A percentile compares a stretch with the other conserved stretches of the same genome.
Evolutionary conservation across 2,113 vertebrate genomes (phyloP).

Genomic region (Colius striatus): DNA sequence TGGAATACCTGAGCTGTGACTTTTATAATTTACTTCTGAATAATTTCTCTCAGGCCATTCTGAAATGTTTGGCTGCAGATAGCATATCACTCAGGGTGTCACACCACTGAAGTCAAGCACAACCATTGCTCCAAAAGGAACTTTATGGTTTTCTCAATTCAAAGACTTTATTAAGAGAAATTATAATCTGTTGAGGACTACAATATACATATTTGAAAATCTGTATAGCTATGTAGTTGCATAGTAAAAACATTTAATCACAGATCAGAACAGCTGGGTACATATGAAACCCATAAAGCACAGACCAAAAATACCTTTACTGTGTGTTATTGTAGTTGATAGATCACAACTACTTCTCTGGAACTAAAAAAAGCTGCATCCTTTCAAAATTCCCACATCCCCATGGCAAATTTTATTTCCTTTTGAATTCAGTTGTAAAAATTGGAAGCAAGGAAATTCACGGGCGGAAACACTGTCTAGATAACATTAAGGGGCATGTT

Average conservation of each 20-base stretch:
- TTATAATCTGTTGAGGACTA: not conserved
- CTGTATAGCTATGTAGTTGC: not conserved
- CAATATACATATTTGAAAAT: not conserved
- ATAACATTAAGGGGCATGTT: slow-evolving; percentile 68
- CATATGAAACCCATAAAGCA: not conserved
- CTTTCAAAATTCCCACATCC: slow-evolving; percentile 48
- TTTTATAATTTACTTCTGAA: not conserved
- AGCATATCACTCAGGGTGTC: accelerated
- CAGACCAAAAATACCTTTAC: not conserved
- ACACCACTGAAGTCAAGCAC: not conserved
- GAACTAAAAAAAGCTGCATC: not conserved
- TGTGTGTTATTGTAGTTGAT: not conserved
- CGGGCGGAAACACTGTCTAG: slow-evolving; percentile 55
- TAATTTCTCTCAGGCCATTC: not conserved
- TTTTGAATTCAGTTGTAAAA: slow-evolving; percentile 61
- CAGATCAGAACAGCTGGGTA: not conserved
- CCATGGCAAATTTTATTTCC: slow-evolving; percentile 58
- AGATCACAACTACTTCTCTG: slow-evolving; percentile 22
- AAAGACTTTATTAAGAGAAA: not conserved
- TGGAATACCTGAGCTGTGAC: not conserved
- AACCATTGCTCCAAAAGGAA: not conserved
- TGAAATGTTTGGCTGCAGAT: not conserved
- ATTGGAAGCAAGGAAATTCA: slow-evolving; percentile 64
- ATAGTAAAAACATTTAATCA: not conserved
- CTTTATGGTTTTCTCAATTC: not conserved